A percentile compares a stretch with the other conserved stretches of the same genome.
phyloP scores from a whole-genome alignment of 2,113 vertebrate species.

The Plecotus auritus region DNA sequence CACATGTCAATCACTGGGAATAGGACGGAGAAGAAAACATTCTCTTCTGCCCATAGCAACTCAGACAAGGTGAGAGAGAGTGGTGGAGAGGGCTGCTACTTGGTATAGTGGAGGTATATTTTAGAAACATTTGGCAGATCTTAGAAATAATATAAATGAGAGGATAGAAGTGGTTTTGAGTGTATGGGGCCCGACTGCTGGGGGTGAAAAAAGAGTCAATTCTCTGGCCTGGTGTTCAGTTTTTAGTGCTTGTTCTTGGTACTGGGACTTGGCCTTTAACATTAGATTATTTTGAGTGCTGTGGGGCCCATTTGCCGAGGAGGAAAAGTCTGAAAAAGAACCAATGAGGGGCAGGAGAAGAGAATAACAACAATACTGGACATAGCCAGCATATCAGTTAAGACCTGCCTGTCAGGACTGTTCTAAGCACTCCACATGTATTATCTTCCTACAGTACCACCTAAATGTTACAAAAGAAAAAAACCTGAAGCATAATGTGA shows the following conservation, averaged over 20 bases:
- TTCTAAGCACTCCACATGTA: no score
- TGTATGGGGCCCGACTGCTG: background rate
- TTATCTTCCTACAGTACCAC: background rate
- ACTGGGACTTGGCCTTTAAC: no score
- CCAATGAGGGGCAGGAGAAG: background rate
- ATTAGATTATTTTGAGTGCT: no score
- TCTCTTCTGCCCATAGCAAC: background rate
- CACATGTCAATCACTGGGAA: accelerated
- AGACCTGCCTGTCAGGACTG: background rate
- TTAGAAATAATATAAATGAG: background rate
- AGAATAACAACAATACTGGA: background rate
- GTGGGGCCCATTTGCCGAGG: background rate
- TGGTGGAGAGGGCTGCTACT: background rate
- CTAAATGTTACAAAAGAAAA: background rate
- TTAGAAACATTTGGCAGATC: background rate
- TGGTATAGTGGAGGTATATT: background rate
- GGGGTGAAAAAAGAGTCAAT: no score
- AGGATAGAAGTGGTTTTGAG: background rate
- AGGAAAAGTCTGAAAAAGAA: background rate
- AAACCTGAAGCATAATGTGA: background rate
- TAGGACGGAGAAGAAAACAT: background rate
- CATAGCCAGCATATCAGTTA: background rate
- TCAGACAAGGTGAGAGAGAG: accelerated
- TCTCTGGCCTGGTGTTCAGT: no score
- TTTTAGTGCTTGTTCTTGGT: no score